Base-by-base conservation (phyloP, 2,888 invertebrate species). In the Stenurella melanura region DNA sequence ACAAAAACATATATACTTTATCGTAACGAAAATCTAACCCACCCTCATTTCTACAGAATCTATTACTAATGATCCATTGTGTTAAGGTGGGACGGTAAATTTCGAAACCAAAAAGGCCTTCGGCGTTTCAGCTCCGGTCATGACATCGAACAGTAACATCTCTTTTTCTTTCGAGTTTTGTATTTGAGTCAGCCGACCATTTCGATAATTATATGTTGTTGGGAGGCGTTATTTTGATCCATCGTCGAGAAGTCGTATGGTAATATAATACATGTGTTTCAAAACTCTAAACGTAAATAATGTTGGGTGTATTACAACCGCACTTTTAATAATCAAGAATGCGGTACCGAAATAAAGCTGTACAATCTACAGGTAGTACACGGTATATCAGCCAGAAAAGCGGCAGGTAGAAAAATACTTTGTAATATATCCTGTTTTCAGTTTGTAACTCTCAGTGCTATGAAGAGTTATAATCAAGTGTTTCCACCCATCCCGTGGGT, bases 31-130 rank as follows among this genome's bases (percentile, higher is more conserved):
- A 67, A 67, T 67, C 54, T 54, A 17, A 67, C 67, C 67, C 30
- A 54, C 66, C 12, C 50, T 26, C 7, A 66, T 0, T 50, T 54
- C 18, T 15, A 58, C 12, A 67, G 26, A 18, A 42, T 4, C 15
- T 64, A 30, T n/a, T 54, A 26, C 67, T 67, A 67, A 67, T 67
- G 54, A 50, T n/a, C 67, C 26, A 67, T 67, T 67, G 67, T 67
- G 67, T 26, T 21, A 17, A 54, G 42, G 17, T 19, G 19, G 15
- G 54, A 54, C 66, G 50, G 50, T 66, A 54, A 57, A 21, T 58
- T 21, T 21, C 18, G 18, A 58, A 58, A 58, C 18, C 15, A 19
- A 58, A 58, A 58, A 10, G 11, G 58, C 58, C 58, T 18, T 15
- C 21, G 56, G 56, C 56, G 15, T 9, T 56, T 18, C 50, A n/a